Base-by-base conservation (phyloP, 2,888 invertebrate genomes). In the Sipha maydis region DNA sequence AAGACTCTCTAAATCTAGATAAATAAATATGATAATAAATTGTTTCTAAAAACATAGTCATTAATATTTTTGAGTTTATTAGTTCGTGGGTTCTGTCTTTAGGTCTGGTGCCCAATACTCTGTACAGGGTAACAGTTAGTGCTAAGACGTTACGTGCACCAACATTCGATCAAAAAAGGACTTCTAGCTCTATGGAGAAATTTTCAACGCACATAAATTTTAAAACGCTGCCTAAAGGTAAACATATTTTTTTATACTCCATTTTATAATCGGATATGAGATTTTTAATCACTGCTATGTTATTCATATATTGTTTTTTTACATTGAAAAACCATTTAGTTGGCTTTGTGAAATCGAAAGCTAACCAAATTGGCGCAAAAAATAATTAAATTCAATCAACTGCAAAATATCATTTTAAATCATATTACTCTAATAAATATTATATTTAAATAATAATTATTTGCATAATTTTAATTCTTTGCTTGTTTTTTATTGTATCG, bases 61-160 rank as follows among this genome's bases (percentile, higher is more conserved):
- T 80, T 80, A 56, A 75, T 41, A 79, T 73, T 38, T 77, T 71
- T 86, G 69, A 85, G 85, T 79, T 71, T 56, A 79, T 86, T 56
- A 25, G 85, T 86, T 86, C 78, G 8, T 86, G 85, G 85, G 79
- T 86, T 85, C 69, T 86, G 71, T 89, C 90, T 90, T 28, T 91
- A 93, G 97, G 99, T 83, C 93, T 99, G 90, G 96, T 97, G 88
- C 98, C 99, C 73, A 98, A 98, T 92, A 99, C 99, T 89, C 96
- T 98, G 91, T 99, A 99, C 92, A 94, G 98, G 91, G 98, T 99
- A 86, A 98, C 98, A 41, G 98, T 99, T 67, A 94, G 98, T 91
- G 99, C 99, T 90, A 98, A 98, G 92, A 97, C 97, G 92, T 94
- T 97, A 91, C 94, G 98, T 91, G 94, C 94, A 17, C 93, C 94